Percentiles rank a stretch among this genome's conserved stretches.
Evolutionary conservation across 2,113 vertebrate genomes (phyloP).

Genomic region (Alexandromys fortis): DNA sequence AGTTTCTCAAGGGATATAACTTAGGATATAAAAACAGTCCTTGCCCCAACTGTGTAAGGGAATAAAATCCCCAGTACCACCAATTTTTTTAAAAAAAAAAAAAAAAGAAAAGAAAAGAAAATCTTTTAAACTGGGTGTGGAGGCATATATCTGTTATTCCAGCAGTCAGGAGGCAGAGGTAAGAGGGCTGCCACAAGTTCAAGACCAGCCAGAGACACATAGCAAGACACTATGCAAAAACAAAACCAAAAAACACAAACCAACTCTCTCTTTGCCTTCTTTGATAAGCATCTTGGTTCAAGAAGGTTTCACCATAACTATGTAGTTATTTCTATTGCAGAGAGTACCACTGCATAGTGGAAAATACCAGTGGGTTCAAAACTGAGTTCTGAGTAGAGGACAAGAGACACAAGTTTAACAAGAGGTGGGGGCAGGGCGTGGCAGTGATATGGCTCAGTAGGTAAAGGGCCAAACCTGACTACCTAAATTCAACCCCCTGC

Average conservation of each 20-base stretch:
- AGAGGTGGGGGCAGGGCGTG: too few relatives aligned
- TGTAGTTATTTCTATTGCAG: slow-evolving; percentile 35
- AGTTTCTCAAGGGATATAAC: neutral
- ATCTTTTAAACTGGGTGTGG: neutral
- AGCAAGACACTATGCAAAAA: neutral
- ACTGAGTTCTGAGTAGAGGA: slow-evolving; percentile 19
- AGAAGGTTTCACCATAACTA: neutral
- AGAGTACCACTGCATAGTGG: neutral
- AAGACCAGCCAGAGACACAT: neutral
- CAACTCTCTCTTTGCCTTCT: slow-evolving; percentile 34
- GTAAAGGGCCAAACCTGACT: neutral
- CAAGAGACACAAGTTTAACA: neutral
- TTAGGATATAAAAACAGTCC: neutral
- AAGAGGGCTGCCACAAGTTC: neutral
- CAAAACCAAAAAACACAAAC: neutral
- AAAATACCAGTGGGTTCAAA: slow-evolving; percentile 28
- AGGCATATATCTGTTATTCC: neutral
- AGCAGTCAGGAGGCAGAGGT: neutral
- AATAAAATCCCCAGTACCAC: neutral
- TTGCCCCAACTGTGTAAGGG: neutral
- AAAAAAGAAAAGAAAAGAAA: too few relatives aligned
- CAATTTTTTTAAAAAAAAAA: too few relatives aligned
- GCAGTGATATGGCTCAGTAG: neutral
- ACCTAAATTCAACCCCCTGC: neutral
- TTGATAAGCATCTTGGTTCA: neutral